phyloP scores from a whole-genome alignment of 2,113 vertebrate genomes.

The Gadus chalcogrammus region DNA sequence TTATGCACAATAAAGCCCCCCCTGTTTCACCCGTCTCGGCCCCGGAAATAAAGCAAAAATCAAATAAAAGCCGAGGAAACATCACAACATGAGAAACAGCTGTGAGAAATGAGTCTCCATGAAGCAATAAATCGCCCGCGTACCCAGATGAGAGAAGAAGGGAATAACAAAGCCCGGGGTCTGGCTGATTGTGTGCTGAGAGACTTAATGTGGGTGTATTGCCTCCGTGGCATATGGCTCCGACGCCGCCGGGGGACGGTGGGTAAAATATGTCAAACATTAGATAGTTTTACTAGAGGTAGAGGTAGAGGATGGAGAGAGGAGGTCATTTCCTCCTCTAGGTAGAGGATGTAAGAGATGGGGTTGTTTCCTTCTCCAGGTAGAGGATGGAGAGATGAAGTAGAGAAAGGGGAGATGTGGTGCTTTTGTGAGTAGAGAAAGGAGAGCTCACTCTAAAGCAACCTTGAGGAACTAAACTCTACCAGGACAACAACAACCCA shows the following conservation, averaged over 20 bases:
- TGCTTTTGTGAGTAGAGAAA: too few species aligned
- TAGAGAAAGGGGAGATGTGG: too few species aligned
- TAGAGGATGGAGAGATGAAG: too few species aligned
- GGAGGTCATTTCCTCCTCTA: too few species aligned
- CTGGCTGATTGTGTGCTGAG: conserved; percentile 41
- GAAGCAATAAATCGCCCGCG: conserved; percentile 41
- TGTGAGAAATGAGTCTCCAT: conserved; percentile 50
- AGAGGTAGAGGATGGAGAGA: conserved; percentile 28
- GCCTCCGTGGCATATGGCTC: conserved; percentile 59
- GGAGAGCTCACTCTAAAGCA: too few species aligned
- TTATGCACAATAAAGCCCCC: conserved; percentile 25
- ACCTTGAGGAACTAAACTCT: too few species aligned
- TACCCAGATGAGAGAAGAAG: too few species aligned
- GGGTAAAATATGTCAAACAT: conserved; percentile 67
- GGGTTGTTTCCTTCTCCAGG: too few species aligned
- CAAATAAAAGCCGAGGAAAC: conserved; percentile 8
- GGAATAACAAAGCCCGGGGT: conserved; percentile 23
- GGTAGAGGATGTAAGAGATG: too few species aligned
- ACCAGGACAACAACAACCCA: too few species aligned
- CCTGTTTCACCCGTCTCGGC: conserved; percentile 3
- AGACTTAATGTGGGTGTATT: conserved; percentile 67
- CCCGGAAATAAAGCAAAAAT: conserved; percentile 29
- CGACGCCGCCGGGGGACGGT: conserved; percentile 65
- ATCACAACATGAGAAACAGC: conserved; percentile 37
- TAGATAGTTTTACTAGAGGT: conserved; percentile 61